phyloP scores from a whole-genome alignment of 2,797 vertebrate species.

The Cossypha polioptera region DNA sequence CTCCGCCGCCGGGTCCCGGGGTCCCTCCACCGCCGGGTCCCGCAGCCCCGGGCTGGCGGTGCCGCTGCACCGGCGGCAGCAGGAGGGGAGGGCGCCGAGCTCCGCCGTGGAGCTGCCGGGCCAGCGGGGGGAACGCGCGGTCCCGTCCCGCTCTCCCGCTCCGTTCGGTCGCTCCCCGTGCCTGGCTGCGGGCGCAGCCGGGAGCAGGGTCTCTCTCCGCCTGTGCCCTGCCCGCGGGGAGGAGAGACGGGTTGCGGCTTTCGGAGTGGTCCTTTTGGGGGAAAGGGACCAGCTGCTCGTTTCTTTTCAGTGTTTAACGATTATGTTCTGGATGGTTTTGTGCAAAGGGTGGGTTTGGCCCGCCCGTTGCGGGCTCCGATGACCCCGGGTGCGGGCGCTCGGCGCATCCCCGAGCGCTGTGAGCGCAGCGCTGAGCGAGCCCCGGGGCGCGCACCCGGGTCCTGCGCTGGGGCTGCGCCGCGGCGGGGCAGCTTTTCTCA shows the following conservation, averaged over 20 bases:
- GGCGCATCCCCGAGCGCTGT: rapidly evolving
- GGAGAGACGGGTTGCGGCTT: neutral
- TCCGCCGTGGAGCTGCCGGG: neutral
- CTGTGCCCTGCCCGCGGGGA: neutral
- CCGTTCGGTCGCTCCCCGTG: neutral
- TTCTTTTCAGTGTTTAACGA: rapidly evolving
- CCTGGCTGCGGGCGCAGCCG: neutral
- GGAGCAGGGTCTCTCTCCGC: neutral
- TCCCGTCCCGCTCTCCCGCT: neutral
- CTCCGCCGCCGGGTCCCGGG: too few relatives aligned
- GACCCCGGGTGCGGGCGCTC: rapidly evolving
- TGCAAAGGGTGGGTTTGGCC: rapidly evolving
- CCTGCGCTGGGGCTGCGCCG: neutral
- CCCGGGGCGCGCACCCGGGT: rapidly evolving
- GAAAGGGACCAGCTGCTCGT: rapidly evolving
- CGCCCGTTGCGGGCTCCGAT: rapidly evolving
- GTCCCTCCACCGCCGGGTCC: too few relatives aligned
- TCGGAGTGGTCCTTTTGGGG: rapidly evolving
- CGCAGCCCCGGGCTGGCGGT: neutral
- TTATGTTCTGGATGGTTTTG: rapidly evolving
- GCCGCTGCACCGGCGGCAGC: neutral
- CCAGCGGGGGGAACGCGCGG: rapidly evolving
- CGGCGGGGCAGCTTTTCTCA: too few relatives aligned
- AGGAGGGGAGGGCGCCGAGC: neutral
- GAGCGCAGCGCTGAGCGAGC: rapidly evolving